Evolutionary conservation across 1,140 invertebrate genomes (phyloP).

Genomic region (Cotesia glomerata): DNA sequence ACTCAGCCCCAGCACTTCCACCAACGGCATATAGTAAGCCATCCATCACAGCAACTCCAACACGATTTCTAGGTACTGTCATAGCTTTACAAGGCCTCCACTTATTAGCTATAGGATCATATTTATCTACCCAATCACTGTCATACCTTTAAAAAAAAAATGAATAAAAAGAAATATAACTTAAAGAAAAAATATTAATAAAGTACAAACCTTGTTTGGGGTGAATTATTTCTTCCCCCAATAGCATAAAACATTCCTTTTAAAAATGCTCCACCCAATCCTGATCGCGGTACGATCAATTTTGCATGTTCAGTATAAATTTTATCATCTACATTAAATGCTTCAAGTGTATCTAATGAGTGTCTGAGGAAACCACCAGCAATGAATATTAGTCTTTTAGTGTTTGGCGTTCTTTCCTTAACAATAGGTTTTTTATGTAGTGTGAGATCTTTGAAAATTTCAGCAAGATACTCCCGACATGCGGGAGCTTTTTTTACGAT

Average conservation of each 20-base stretch:
- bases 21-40: slow-evolving; percentile 88
- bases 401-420: slow-evolving; percentile 84
- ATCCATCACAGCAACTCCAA: slow-evolving; percentile 92
- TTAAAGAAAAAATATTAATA: not conserved
- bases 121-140: slow-evolving; percentile 66
- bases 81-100: slow-evolving; percentile 84
- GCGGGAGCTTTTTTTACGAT: slow-evolving; percentile 86
- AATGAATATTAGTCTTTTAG: slow-evolving; percentile 85
- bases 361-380: slow-evolving; percentile 87
- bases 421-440: slow-evolving; percentile 81
- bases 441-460: slow-evolving; percentile 88
- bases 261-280: slow-evolving; percentile 84
- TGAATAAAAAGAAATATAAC: no score
- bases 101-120: slow-evolving; percentile 77
- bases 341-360: slow-evolving; percentile 85
- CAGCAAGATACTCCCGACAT: slow-evolving; percentile 86
- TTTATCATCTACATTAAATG: slow-evolving; percentile 84
- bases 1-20: slow-evolving; percentile 81
- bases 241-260: slow-evolving; percentile 89
- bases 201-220: slow-evolving; percentile 74
- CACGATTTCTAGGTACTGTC: slow-evolving; percentile 83
- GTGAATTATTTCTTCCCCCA: slow-evolving; percentile 88
- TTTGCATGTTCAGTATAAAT: slow-evolving; percentile 81
- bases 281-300: slow-evolving; percentile 83
- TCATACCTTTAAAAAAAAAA: slow-evolving; percentile 48